phyloP scores from a whole-genome alignment of 1,140 invertebrate species.

The Pseudomyrmex cubaensis region DNA sequence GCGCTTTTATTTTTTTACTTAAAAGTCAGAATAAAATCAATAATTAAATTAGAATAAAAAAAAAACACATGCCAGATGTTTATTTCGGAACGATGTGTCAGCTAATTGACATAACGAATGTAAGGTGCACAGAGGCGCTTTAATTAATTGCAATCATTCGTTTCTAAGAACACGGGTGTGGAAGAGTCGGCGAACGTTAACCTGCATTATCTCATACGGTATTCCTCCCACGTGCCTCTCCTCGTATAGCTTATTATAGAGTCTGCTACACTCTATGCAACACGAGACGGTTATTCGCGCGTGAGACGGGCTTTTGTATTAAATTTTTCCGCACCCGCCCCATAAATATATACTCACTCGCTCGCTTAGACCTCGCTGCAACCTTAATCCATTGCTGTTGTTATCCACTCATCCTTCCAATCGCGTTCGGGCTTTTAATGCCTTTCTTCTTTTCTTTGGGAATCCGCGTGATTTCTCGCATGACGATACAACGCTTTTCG shows the following conservation, averaged over 20 bases:
- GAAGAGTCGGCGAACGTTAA: conserved; percentile 2
- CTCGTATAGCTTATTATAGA: conserved; percentile 23
- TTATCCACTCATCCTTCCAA: conserved; percentile 26
- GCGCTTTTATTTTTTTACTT: not conserved
- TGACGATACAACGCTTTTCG: not conserved
- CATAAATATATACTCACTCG: conserved; percentile 45
- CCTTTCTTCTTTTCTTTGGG: not conserved
- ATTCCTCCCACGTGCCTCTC: conserved; percentile 4
- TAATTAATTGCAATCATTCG: conserved; percentile 17
- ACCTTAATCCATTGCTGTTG: conserved; percentile 43
- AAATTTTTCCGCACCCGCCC: conserved; percentile 51
- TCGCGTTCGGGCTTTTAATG: not conserved
- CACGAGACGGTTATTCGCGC: conserved; percentile 7
- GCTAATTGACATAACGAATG: conserved; percentile 2
- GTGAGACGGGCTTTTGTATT: conserved; percentile 42
- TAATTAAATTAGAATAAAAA: not conserved
- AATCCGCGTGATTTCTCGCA: conserved; percentile 17
- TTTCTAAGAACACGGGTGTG: conserved; percentile 20
- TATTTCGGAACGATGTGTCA: too few species aligned
- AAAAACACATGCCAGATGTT: too few species aligned
- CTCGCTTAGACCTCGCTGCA: conserved; percentile 14
- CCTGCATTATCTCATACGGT: conserved; percentile 27
- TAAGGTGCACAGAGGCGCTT: not conserved
- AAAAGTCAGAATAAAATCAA: not conserved
- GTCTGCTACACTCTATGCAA: too few species aligned